Conservation (phyloP, 2,888 invertebrate species). For the Heliconius hortense region DNA sequence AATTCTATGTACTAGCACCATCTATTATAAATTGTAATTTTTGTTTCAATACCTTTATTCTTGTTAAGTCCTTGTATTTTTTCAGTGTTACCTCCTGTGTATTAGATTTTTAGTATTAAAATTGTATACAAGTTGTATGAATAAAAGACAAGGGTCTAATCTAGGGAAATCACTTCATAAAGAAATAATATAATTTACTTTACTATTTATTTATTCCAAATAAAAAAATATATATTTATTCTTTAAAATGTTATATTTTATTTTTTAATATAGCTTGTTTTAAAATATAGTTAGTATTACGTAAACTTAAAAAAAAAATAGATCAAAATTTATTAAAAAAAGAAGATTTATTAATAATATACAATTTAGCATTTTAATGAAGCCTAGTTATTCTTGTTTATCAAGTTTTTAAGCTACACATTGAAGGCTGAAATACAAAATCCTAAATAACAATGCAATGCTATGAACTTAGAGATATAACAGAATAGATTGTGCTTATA, state of each 20-base stretch:
- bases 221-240: background rate
- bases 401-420: conserved; percentile 18
- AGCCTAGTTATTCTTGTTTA: background rate
- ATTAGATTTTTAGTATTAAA: conserved; percentile 32
- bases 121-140: conserved; percentile 10
- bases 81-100: conserved; percentile 36
- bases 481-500: conserved; percentile 6
- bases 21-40: conserved; percentile 19
- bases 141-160: background rate
- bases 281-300: background rate
- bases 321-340: background rate
- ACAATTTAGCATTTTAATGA: background rate
- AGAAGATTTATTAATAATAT: background rate
- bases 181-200: background rate
- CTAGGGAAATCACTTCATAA: background rate
- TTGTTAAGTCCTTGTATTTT: conserved; percentile 35
- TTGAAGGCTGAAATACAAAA: conserved; percentile 17
- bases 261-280: background rate
- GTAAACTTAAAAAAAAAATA: background rate
- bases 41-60: conserved; percentile 31
- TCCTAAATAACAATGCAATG: conserved; percentile 8
- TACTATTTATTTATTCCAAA: conserved; percentile 1
- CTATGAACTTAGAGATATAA: background rate
- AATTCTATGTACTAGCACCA: conserved; percentile 21
- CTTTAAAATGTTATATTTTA: background rate